Evolutionary conservation across 2,113 vertebrate species (phyloP).

Genomic region (Epinephelus moara): DNA sequence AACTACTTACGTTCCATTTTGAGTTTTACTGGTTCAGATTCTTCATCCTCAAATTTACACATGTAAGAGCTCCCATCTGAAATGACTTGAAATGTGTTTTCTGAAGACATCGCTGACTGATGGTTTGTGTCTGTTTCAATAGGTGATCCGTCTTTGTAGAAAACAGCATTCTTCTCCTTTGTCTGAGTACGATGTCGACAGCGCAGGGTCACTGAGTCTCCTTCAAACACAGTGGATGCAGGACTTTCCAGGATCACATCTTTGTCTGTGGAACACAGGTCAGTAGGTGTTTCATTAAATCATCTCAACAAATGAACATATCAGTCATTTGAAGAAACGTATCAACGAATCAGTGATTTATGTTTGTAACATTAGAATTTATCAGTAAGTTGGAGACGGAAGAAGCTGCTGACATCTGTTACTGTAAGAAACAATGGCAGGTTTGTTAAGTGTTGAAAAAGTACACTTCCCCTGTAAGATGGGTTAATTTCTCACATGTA

Average conservation of each 20-base stretch:
- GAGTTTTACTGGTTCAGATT: background rate
- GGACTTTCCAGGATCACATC: background rate
- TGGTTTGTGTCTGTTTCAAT: background rate
- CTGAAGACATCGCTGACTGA: background rate
- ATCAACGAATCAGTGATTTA: background rate
- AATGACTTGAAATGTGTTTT: background rate
- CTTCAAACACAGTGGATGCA: background rate
- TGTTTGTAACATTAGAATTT: background rate
- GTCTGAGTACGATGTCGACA: background rate
- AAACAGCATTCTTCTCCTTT: background rate
- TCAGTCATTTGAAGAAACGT: background rate
- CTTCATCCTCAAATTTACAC: background rate
- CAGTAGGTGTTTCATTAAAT: background rate
- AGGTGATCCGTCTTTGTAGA: background rate
- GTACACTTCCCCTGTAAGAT: no score
- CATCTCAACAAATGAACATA: background rate
- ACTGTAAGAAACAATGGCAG: no score
- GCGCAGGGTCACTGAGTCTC: conserved; percentile 17
- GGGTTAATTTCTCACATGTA: no score
- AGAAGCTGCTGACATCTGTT: no score
- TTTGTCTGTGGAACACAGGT: background rate
- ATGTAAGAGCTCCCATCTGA: background rate
- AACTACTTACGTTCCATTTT: background rate
- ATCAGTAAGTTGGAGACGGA: no score
- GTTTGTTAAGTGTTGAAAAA: no score